Evolutionary conservation across 2,888 invertebrate genomes (phyloP).

Genomic region (Melanophora roralis): DNA sequence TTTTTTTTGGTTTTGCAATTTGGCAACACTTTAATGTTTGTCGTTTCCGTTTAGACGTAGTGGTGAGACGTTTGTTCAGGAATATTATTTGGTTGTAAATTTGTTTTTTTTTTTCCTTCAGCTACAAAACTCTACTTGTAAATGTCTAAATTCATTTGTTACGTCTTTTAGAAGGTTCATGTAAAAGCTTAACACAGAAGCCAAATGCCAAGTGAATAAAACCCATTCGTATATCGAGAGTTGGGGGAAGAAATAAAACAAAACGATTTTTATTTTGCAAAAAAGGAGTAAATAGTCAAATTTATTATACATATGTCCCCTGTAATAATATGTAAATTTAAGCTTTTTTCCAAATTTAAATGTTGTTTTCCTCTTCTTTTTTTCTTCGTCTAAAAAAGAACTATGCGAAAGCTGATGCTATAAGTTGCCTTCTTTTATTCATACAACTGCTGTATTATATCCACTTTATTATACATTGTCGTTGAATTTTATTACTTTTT

Average conservation of each 20-base stretch:
- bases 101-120: not conserved
- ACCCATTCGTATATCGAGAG: not conserved
- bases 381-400: conserved; percentile 1
- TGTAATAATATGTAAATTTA: conserved; percentile 50
- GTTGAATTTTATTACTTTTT: conserved; percentile 58
- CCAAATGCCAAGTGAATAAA: conserved; percentile 1
- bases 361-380: not conserved
- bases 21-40: not conserved
- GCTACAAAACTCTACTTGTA: conserved; percentile 56
- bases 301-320: conserved; percentile 25
- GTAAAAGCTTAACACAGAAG: not conserved
- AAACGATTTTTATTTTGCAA: not conserved
- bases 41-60: not conserved
- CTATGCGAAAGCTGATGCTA: conserved; percentile 2
- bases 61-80: conserved; percentile 26
- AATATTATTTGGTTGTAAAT: conserved; percentile 60
- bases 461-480: conserved; percentile 44
- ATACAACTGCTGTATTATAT: not conserved
- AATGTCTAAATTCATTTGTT: conserved; percentile 43
- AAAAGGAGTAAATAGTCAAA: conserved; percentile 35
- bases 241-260: not conserved
- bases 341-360: too few species aligned
- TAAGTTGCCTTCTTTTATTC: conserved; percentile 9
- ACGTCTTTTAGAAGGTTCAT: not conserved
- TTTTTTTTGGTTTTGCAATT: not conserved